Conservation (phyloP, 2,888 invertebrate genomes). For the Caenorhabditis zanzibari region DNA sequence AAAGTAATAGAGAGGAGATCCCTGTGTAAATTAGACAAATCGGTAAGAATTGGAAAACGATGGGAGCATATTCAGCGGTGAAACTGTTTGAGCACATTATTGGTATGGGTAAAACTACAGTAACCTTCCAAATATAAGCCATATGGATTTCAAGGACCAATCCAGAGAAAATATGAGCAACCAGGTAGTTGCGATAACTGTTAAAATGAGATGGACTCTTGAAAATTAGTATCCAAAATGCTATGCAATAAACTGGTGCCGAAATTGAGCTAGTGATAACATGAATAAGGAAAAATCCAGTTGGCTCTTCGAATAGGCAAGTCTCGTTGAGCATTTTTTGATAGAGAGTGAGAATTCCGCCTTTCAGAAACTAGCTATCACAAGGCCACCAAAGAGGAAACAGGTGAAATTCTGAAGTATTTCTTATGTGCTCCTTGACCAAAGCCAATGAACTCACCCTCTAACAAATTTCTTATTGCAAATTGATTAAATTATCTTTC, state of each 20-base stretch:
- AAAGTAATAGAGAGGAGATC: slow-evolving; percentile 13
- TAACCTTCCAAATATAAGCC: slow-evolving; percentile 12
- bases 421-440: not conserved
- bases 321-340: slow-evolving; percentile 26
- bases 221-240: slow-evolving; percentile 30
- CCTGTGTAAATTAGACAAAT: slow-evolving; percentile 15
- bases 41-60: slow-evolving; percentile 1
- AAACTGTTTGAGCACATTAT: slow-evolving; percentile 17
- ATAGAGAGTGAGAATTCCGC: not conserved
- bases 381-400: too few species aligned
- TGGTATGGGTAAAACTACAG: slow-evolving; percentile 12
- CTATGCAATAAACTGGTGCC: slow-evolving; percentile 7
- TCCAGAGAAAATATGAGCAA: slow-evolving; percentile 10
- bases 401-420: not conserved
- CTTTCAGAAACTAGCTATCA: not conserved
- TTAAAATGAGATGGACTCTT: slow-evolving; percentile 10
- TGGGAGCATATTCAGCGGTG: slow-evolving; percentile 15
- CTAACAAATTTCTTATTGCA: not conserved
- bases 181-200: slow-evolving; percentile 21
- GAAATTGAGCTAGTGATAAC: not conserved
- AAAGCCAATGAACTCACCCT: not conserved
- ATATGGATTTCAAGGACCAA: slow-evolving; percentile 29
- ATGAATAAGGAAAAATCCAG: not conserved
- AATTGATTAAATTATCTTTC: not conserved
- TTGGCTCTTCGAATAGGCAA: slow-evolving; percentile 15